These are phyloP conservation scores for Cheilosia vulpina DNA, from an alignment of 2,888 invertebrate genomes.

Conservation along the genomic window DNA sequence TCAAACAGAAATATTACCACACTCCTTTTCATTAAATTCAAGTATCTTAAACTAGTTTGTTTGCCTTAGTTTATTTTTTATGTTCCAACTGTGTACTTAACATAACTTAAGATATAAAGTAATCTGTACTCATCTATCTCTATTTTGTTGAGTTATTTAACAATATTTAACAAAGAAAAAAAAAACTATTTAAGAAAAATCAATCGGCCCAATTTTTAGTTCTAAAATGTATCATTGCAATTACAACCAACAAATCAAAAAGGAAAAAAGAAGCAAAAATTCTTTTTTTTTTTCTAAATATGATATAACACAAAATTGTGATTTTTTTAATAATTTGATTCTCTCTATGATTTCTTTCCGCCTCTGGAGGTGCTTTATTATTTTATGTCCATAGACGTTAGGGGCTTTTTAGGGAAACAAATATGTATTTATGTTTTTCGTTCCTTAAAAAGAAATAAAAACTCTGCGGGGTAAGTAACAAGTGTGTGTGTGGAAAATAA, in stretches of 20 bases:
- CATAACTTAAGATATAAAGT: slow-evolving; percentile 64
- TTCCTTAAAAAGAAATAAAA: not conserved
- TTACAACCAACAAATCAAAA: slow-evolving; percentile 26
- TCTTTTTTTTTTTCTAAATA: slow-evolving; percentile 46
- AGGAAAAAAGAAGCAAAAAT: slow-evolving; percentile 23
- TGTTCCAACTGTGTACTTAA: slow-evolving; percentile 61
- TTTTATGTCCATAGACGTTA: slow-evolving; percentile 42
- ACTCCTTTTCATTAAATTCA: slow-evolving; percentile 41
- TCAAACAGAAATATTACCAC: slow-evolving; percentile 47
- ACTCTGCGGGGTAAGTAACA: slow-evolving; percentile 43
- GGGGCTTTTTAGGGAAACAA: slow-evolving; percentile 19
- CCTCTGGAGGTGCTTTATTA: slow-evolving; percentile 37
- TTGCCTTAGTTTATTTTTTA: slow-evolving; percentile 61
- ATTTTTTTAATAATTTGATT: slow-evolving; percentile 72
- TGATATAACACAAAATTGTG: slow-evolving; percentile 68
- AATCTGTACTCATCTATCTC: slow-evolving; percentile 56
- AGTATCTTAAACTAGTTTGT: slow-evolving; percentile 57
- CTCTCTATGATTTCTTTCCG: slow-evolving; percentile 50
- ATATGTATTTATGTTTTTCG: slow-evolving; percentile 10
- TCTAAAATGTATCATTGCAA: slow-evolving; percentile 69
- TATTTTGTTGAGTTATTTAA: slow-evolving; percentile 65
- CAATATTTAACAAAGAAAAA: slow-evolving; percentile 52
- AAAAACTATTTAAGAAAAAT: slow-evolving; percentile 65
- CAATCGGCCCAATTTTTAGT: slow-evolving; percentile 76
- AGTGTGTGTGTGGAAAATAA: slow-evolving; percentile 33